Evolutionary conservation across 1,140 invertebrate genomes (phyloP), one percentile per base, ranked within the genome.

Genomic region (Tyrophagus putrescentiae): DNA sequence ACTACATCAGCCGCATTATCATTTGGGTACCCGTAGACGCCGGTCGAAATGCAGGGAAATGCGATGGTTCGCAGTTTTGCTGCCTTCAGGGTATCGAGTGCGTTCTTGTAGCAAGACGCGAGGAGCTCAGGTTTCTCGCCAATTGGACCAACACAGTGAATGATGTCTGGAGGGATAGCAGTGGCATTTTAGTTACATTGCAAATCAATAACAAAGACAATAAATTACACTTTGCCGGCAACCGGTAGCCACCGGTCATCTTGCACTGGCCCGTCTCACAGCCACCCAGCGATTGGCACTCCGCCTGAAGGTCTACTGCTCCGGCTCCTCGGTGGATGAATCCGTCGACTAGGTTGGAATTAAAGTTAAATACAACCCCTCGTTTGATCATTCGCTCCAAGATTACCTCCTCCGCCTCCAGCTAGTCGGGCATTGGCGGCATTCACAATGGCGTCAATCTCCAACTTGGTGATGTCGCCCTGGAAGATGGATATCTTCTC

Each of bases 391-490:
- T 39, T 13, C 21, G 13, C 21, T 39, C 13, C 21, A 25, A 18
- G 13, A 7, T 7, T 27, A 74, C 74, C 75, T 75, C 89, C 89
- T 32, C 86, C 87, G 29, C 89, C 88, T 39, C 85, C 87, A 21
- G 79, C 69, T 29, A 95, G 73, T 13, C 70, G 71, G 5, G 77
- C 78, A 73, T 95, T 94, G 1, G 90, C 89, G 50, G 89, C 90
- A 79, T 94, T 95, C 0, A 90, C 87, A 68, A 95, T 90, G 3
- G 80, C 85, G 77, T 92, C 88, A 60, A 92, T 79, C 77, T 87
- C 84, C 11, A 94, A 72, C 41, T 76, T 76, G 0, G 88, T 92
- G n/a, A 94, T 91, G 70, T 92, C 87, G 9, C 87, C 87, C 60
- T 60, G 59, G 57, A 67, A 72, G 23, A 72, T 36, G 1, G 66